Evolutionary conservation across 2,888 invertebrate species (phyloP).

Genomic region (Coenonympha arcania): DNA sequence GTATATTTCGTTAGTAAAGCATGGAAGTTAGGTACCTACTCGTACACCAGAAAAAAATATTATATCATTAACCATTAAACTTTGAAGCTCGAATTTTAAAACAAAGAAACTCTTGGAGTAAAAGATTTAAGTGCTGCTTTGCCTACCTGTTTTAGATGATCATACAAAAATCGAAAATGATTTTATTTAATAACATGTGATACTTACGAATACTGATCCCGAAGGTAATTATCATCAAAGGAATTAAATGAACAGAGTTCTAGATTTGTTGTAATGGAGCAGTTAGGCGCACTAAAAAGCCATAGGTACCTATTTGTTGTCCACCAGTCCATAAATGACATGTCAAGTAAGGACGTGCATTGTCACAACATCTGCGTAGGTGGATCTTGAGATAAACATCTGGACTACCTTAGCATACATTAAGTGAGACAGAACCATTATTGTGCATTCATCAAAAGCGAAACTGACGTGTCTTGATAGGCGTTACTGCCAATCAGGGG

Average conservation of each 20-base stretch:
- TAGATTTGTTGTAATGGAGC: conserved; percentile 12
- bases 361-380: conserved; percentile 37
- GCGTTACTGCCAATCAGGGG: conserved; percentile 39
- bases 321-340: conserved; percentile 4
- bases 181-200: no score
- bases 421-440: conserved; percentile 39
- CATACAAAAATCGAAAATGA: no score
- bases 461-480: conserved; percentile 42
- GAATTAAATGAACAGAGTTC: no score
- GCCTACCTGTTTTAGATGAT: no score
- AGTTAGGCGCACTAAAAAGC: conserved; percentile 18
- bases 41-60: neutral
- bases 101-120: no score
- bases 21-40: neutral
- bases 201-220: no score
- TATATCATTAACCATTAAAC: neutral
- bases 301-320: neutral
- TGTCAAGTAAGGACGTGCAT: conserved; percentile 21
- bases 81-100: neutral
- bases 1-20: neutral
- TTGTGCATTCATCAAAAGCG: conserved; percentile 44
- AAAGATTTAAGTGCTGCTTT: no score
- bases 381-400: conserved; percentile 37
- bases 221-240: no score
- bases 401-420: conserved; percentile 40